Base-by-base conservation (phyloP, 2,797 vertebrate species). In the Onychomys torridus region DNA sequence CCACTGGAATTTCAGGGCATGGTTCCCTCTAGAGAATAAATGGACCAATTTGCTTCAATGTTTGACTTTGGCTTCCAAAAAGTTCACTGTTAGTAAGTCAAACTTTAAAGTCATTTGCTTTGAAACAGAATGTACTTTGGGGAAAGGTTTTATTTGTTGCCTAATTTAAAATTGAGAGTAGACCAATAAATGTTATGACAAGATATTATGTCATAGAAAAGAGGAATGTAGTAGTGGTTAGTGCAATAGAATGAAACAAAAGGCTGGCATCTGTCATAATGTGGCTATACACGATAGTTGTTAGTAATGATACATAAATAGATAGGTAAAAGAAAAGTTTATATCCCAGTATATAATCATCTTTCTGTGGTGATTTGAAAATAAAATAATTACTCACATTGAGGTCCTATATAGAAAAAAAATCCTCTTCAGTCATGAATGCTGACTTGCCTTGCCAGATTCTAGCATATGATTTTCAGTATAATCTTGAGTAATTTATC, bases 91-190 rank as follows among this genome's bases (percentile, higher is more conserved):
- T 94, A 82, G 83, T 82, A 91, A 93, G 49, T 81, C 85, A 88
- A 37, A 83, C 21, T 77, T 16, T 57, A 19, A 94, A 87, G 8
- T 94, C 46, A 95, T 93, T 94, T 93, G 77, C 82, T 96, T 90
- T 92, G 93, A 92, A 95, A 97, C 91, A 94, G 29, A 90, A 77
- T 92, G 90, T 97, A 19, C 86, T 40, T 77, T 89, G 16, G 29
- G 8, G 84, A 89, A 16, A 91, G 13, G 19, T 73, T 90, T 89
- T 67, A 77, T 4, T 83, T 89, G 91, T 49, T 46, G 29, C 40
- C 43, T 55, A 93, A 86, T 67, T 93, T 91, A 83, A 97, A 79
- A 86, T 88, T 92, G 61, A 73, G 43, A 71, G 10, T 19, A 83
- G 32, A 89, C 11, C 75, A 14, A 82, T 57, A 25, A 97, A 43